phyloP scores from a whole-genome alignment of 2,797 vertebrate genomes.

The Discoglossus pictus region DNA sequence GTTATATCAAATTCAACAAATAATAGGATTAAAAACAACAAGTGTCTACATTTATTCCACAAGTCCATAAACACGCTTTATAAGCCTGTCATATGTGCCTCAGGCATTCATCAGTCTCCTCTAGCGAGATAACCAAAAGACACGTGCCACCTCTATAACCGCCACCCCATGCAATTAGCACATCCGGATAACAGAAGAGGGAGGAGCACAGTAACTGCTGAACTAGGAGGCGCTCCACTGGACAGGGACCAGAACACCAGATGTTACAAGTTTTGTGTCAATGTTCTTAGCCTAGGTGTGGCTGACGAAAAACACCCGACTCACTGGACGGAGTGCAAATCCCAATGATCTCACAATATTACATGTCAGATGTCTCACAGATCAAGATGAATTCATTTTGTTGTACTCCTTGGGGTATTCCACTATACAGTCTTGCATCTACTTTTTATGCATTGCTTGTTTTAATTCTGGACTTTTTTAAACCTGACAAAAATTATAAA shows the following conservation, averaged over 20 bases:
- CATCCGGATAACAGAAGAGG: not conserved
- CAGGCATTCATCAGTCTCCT: not conserved
- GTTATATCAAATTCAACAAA: not conserved
- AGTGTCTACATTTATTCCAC: not conserved
- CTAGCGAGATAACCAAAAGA: not conserved
- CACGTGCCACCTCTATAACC: slow-evolving; percentile 2
- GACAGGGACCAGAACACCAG: slow-evolving; percentile 6
- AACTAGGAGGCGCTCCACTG: slow-evolving; percentile 11
- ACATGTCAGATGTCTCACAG: too few species aligned
- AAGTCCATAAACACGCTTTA: not conserved
- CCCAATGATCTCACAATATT: too few species aligned
- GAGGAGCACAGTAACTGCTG: slow-evolving; percentile 1
- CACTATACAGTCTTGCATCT: too few species aligned
- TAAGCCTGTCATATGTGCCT: too few species aligned
- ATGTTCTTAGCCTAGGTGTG: not conserved
- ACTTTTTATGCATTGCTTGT: too few species aligned
- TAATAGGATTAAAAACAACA: not conserved
- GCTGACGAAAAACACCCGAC: too few species aligned
- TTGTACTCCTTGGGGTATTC: too few species aligned
- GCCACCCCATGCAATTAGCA: slow-evolving; percentile 33
- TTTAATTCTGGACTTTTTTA: too few species aligned
- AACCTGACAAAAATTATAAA: too few species aligned
- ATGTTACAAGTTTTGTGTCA: not conserved
- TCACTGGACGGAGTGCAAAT: too few species aligned
- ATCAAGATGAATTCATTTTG: too few species aligned